A percentile compares a stretch with the other conserved stretches of the same genome.
phyloP scores from a whole-genome alignment of 2,113 vertebrate genomes.

The Lates calcarifer region DNA sequence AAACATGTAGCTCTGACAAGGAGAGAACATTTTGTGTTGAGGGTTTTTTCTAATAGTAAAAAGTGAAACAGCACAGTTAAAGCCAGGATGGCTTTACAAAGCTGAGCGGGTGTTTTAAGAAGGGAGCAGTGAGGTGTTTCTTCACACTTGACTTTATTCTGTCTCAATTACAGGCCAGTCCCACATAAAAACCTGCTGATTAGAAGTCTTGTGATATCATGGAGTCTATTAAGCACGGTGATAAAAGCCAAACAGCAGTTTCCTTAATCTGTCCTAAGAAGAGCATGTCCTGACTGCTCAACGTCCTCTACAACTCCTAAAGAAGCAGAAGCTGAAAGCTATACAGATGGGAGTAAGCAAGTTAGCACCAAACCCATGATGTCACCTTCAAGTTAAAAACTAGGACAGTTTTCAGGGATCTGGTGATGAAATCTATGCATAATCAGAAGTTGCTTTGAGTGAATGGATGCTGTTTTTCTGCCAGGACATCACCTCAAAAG shows the following conservation, averaged over 20 bases:
- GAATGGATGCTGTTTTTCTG: background rate
- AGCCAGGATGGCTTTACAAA: constrained; percentile 12
- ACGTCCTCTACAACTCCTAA: background rate
- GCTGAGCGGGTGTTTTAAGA: constrained; percentile 46
- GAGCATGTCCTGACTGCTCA: constrained; percentile 24
- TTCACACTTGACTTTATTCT: constrained; percentile 41
- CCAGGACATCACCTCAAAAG: background rate
- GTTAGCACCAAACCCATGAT: too few species aligned
- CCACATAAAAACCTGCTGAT: constrained; percentile 23
- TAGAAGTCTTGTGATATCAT: constrained; percentile 18
- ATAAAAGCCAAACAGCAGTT: constrained; percentile 37
- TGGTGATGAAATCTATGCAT: background rate
- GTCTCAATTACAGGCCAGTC: constrained; percentile 37
- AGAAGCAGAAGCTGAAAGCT: background rate
- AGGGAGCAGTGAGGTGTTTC: constrained; percentile 41
- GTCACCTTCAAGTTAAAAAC: background rate
- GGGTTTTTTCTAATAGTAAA: constrained; percentile 15
- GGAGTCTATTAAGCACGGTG: constrained; percentile 2
- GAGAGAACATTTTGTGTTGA: background rate
- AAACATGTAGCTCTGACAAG: background rate
- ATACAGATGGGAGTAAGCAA: background rate
- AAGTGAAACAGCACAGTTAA: background rate
- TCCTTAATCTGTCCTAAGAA: constrained; percentile 28
- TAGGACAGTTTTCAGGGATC: background rate
- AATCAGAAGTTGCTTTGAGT: background rate